phyloP scores from a whole-genome alignment of 2,888 invertebrate genomes.

The Eilema depressum region DNA sequence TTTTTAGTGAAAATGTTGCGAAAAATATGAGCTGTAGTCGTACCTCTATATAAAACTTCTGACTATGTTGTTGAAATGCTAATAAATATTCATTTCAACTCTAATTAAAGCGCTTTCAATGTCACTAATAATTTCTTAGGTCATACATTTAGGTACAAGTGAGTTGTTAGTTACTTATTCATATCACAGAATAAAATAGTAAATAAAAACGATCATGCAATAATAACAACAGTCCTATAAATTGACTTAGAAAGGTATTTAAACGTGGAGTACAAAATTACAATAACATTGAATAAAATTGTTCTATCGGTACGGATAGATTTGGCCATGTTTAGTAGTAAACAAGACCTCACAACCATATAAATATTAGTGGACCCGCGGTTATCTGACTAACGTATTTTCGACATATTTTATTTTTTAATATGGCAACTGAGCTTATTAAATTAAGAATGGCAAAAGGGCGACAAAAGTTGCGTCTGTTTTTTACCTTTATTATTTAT shows the following conservation, averaged over 20 bases:
- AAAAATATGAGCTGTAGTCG: too few species aligned
- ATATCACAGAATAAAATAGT: slow-evolving; percentile 51
- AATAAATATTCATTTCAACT: background rate
- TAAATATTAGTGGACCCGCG: background rate
- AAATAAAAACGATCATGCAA: slow-evolving; percentile 31
- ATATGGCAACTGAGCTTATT: too few species aligned
- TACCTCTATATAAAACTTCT: background rate
- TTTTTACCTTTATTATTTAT: too few species aligned
- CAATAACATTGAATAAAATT: slow-evolving; percentile 40
- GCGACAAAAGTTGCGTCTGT: too few species aligned
- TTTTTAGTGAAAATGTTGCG: too few species aligned
- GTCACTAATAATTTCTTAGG: background rate
- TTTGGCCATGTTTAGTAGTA: slow-evolving; percentile 8
- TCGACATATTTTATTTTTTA: too few species aligned
- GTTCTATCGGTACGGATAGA: slow-evolving; percentile 28
- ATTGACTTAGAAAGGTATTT: slow-evolving; percentile 28
- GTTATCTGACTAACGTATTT: too few species aligned
- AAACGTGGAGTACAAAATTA: slow-evolving; percentile 38
- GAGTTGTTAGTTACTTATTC: slow-evolving; percentile 24
- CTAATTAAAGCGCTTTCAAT: background rate
- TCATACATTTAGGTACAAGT: background rate
- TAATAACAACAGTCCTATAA: slow-evolving; percentile 45
- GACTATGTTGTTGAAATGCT: background rate
- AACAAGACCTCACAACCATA: slow-evolving; percentile 13
- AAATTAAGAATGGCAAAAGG: too few species aligned